phyloP scores from a whole-genome alignment of 2,888 invertebrate genomes.

The Limnephilus auricula region DNA sequence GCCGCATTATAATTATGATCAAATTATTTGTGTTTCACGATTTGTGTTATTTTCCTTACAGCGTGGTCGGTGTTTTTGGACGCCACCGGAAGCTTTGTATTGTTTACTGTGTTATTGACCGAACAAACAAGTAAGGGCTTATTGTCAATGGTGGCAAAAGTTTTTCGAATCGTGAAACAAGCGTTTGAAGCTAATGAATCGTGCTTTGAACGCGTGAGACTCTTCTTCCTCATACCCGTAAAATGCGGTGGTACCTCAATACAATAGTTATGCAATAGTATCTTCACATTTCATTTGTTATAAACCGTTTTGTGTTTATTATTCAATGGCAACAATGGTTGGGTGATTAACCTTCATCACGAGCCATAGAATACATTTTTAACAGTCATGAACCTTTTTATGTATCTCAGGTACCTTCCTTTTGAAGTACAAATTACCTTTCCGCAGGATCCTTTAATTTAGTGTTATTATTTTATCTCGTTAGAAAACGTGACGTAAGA shows the following conservation, averaged over 20 bases:
- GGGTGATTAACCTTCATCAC: conserved; percentile 37
- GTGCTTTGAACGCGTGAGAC: conserved; percentile 38
- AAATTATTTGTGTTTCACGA: conserved; percentile 19
- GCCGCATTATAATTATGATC: not conserved
- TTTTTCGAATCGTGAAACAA: conserved; percentile 27
- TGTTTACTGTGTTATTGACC: conserved; percentile 29
- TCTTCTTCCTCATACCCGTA: not conserved
- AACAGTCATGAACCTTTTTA: conserved; percentile 8
- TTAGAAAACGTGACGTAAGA: not conserved
- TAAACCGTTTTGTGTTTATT: conserved; percentile 6
- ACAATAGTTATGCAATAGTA: conserved; percentile 24
- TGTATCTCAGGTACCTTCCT: not conserved
- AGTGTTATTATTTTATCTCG: not conserved
- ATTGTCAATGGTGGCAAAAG: not conserved
- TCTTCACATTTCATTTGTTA: not conserved
- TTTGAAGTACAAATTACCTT: not conserved
- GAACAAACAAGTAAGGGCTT: conserved; percentile 33
- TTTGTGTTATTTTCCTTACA: not conserved
- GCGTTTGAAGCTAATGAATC: conserved; percentile 26
- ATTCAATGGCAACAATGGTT: conserved; percentile 15
- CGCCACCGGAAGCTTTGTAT: conserved; percentile 27
- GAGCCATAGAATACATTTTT: conserved; percentile 17
- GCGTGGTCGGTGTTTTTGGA: not conserved
- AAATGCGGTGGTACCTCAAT: not conserved
- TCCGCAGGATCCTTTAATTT: not conserved